Conservation (phyloP, 2,797 vertebrate genomes). For the Anisognathus igniventris region DNA sequence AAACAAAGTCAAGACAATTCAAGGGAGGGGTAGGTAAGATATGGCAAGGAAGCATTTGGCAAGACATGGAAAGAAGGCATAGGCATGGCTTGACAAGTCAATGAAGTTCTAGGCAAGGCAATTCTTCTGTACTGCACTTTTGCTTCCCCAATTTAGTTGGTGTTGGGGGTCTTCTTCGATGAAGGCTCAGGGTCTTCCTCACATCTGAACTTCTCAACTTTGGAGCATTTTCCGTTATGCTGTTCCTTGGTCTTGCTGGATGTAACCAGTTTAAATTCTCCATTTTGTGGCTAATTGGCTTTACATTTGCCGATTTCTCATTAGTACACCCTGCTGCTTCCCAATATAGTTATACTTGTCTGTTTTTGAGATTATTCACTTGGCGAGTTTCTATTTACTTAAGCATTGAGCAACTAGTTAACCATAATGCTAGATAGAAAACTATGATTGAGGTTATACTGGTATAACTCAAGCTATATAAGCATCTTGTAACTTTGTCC, state of each 20-base stretch:
- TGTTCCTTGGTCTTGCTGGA: background rate
- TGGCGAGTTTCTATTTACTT: background rate
- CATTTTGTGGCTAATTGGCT: background rate
- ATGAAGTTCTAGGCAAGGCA: background rate
- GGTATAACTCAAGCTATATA: no score
- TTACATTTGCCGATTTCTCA: background rate
- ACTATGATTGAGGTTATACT: no score
- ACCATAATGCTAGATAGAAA: background rate
- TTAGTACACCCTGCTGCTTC: background rate
- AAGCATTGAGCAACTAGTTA: no score
- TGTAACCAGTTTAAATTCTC: background rate
- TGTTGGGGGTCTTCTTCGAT: background rate
- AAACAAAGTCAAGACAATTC: background rate
- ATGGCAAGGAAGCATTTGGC: background rate
- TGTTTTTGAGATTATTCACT: background rate
- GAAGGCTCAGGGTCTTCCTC: background rate
- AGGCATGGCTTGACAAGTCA: background rate
- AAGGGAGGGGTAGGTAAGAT: background rate
- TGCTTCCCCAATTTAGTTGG: background rate
- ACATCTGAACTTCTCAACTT: background rate
- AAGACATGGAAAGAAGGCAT: background rate
- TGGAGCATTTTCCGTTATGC: rapidly evolving
- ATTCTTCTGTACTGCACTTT: background rate
- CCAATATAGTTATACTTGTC: background rate
- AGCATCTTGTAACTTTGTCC: no score